Conservation (phyloP, 2,113 vertebrate species). For the Emydocephalus ijimae region DNA sequence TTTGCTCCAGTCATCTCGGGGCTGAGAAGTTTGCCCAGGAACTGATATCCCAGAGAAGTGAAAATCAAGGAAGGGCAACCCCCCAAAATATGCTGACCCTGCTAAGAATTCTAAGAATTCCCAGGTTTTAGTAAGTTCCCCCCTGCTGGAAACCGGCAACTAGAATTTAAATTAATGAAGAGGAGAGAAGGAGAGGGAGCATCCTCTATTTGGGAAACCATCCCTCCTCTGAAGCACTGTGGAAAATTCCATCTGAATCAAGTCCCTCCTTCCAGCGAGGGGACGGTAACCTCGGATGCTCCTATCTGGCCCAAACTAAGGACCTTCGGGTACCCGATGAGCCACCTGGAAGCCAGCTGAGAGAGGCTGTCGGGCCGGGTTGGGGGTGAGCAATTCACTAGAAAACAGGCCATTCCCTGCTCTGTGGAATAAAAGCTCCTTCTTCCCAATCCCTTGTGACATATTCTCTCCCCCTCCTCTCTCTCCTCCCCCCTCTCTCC, state of each 20-base stretch:
- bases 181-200: background rate
- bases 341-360: background rate
- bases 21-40: background rate
- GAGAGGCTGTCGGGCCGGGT: background rate
- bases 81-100: background rate
- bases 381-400: background rate
- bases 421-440: background rate
- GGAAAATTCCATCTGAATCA: background rate
- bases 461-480: no score
- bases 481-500: no score
- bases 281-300: background rate
- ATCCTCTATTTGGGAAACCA: background rate
- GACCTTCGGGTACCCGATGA: background rate
- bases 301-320: background rate
- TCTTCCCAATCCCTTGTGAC: background rate
- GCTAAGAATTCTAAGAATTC: background rate
- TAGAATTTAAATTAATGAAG: background rate
- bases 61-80: background rate
- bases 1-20: background rate
- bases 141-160: background rate
- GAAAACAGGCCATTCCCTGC: background rate
- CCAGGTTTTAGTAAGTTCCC: background rate
- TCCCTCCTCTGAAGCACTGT: background rate
- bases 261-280: background rate
- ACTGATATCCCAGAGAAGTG: background rate